Conservation (phyloP, 2,888 invertebrate species). For the Drosophila nr. fundita region DNA sequence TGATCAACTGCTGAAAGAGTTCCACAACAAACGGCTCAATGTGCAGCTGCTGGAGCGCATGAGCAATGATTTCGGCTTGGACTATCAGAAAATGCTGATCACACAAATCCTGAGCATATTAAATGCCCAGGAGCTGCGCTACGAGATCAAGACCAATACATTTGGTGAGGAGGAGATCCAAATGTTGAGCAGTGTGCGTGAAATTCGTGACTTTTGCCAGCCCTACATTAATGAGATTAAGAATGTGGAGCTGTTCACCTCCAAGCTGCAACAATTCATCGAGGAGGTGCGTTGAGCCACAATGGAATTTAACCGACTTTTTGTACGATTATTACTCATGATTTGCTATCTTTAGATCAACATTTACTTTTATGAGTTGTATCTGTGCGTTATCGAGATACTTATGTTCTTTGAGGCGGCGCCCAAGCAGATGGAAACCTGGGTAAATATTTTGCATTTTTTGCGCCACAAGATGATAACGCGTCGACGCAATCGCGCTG, state of each 20-base stretch:
- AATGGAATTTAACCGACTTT: not conserved
- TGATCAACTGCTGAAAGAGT: constrained; percentile 81
- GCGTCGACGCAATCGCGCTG: constrained; percentile 81
- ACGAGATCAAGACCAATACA: constrained; percentile 81
- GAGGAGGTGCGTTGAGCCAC: constrained; percentile 67
- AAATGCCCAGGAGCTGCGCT: constrained; percentile 81
- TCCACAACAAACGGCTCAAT: constrained; percentile 82
- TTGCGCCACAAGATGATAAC: constrained; percentile 84
- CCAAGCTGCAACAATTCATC: constrained; percentile 80
- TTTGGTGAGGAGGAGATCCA: constrained; percentile 83
- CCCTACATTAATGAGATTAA: constrained; percentile 84
- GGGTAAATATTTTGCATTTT: constrained; percentile 83
- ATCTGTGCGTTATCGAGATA: constrained; percentile 84
- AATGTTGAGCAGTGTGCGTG: constrained; percentile 76
- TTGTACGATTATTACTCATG: not conserved
- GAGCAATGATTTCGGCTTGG: constrained; percentile 83
- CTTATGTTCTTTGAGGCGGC: constrained; percentile 79
- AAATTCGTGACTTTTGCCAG: constrained; percentile 80
- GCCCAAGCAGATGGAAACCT: constrained; percentile 83
- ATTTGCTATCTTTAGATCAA: constrained; percentile 76
- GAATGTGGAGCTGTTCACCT: constrained; percentile 78
- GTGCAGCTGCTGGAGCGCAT: constrained; percentile 82
- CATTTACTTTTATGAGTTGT: constrained; percentile 85
- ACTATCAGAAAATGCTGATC: constrained; percentile 83
- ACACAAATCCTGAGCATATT: constrained; percentile 83